Evolutionary conservation across 2,888 invertebrate species (phyloP).

Genomic region (Xiphydria camelus): DNA sequence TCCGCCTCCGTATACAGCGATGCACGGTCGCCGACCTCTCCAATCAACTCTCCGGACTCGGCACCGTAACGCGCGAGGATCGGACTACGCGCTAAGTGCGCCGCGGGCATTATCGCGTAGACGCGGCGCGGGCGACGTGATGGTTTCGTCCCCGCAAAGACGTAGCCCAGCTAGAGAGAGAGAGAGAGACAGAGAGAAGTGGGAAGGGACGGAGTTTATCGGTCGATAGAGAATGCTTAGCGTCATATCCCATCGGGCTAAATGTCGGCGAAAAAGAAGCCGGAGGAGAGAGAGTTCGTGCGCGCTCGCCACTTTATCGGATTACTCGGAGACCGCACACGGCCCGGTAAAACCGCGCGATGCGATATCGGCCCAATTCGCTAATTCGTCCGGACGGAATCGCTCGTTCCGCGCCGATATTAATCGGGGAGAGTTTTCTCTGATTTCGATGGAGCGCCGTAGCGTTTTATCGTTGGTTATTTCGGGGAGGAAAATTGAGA

Average conservation of each 20-base stretch:
- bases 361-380: slow-evolving; percentile 37
- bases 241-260: slow-evolving; percentile 40
- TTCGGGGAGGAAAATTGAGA: no score
- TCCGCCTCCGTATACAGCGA: no score
- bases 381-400: slow-evolving; percentile 37
- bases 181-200: slow-evolving; percentile 13
- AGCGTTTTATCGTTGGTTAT: no score
- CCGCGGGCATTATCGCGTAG: no score
- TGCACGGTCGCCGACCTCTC: no score
- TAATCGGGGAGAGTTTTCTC: slow-evolving; percentile 18
- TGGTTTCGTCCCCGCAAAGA: no score
- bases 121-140: no score
- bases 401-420: slow-evolving; percentile 30
- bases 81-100: no score
- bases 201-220: slow-evolving; percentile 37
- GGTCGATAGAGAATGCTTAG: slow-evolving; percentile 41
- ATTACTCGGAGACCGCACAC: slow-evolving; percentile 36
- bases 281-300: slow-evolving; percentile 42
- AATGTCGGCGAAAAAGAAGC: slow-evolving; percentile 33
- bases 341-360: slow-evolving; percentile 36
- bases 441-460: no score
- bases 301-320: slow-evolving; percentile 45
- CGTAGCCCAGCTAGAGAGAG: no score
- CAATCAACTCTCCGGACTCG: no score
- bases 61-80: no score